These are phyloP conservation scores for Crotophaga sulcirostris DNA, from an alignment of 2,113 vertebrate genomes.

Conservation along the genomic window DNA sequence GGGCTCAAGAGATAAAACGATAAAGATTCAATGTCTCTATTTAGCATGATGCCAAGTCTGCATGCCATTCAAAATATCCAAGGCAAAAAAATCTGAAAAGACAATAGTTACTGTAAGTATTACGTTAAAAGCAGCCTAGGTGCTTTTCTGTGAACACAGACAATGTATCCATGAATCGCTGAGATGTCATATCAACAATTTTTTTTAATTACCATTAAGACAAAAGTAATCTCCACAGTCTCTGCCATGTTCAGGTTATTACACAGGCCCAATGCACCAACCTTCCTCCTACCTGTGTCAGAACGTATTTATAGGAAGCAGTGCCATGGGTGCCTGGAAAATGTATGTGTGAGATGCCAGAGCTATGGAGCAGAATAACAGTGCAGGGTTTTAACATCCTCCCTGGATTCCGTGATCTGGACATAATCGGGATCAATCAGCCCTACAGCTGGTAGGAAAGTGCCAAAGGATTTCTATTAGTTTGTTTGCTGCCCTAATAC, in stretches of 20 bases:
- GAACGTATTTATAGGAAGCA: not conserved
- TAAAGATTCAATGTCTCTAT: slow-evolving; percentile 68
- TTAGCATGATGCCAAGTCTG: slow-evolving; percentile 68
- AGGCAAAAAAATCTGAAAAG: not conserved
- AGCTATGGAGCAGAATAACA: not conserved
- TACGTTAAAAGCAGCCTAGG: slow-evolving; percentile 10
- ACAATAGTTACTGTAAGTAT: not conserved
- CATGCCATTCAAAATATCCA: slow-evolving; percentile 48
- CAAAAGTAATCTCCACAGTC: not conserved
- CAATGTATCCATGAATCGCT: not conserved
- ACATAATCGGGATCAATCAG: not conserved
- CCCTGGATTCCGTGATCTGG: not conserved
- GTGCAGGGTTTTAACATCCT: not conserved
- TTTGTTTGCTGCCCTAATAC: not conserved
- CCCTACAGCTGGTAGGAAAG: not conserved
- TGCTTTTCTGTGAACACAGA: not conserved
- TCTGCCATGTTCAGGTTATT: not conserved
- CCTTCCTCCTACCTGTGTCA: not conserved
- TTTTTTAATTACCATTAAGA: slow-evolving; percentile 6
- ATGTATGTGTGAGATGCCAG: not conserved
- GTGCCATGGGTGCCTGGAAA: not conserved
- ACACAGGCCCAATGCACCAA: not conserved
- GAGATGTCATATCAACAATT: not conserved
- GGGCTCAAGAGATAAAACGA: slow-evolving; percentile 74
- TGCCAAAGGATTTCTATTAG: not conserved